Evolutionary conservation across 2,797 vertebrate species (phyloP).

Genomic region (Coluber constrictor): DNA sequence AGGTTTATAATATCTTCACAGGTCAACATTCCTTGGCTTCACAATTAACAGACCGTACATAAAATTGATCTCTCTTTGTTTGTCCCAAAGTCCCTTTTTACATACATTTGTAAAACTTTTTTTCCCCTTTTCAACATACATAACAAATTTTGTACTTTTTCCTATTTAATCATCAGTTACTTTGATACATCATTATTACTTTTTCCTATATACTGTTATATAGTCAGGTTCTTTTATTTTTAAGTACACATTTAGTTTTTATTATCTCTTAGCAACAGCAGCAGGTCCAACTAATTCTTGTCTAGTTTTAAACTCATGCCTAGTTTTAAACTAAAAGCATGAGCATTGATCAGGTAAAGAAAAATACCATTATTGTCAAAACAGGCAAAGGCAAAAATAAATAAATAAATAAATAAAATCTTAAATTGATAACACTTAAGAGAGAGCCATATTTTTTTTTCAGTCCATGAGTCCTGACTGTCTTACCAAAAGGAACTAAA

Average conservation of each 20-base stretch:
- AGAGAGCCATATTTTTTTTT: not conserved
- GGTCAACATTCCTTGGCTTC: not conserved
- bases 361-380: not conserved
- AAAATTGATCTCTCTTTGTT: not conserved
- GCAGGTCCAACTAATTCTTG: not conserved
- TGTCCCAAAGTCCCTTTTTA: not conserved
- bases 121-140: not conserved
- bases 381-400: not conserved
- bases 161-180: not conserved
- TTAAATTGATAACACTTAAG: not conserved
- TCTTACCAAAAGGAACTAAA: not conserved
- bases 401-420: not conserved
- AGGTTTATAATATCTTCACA: not conserved
- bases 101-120: not conserved
- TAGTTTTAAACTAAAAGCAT: too few relatives aligned
- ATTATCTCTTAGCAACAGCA: constrained; percentile 14
- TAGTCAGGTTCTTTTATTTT: not conserved
- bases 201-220: not conserved
- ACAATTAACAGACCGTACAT: not conserved
- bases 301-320: not conserved
- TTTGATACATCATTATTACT: not conserved
- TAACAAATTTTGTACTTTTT: not conserved
- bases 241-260: constrained; percentile 1
- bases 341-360: not conserved
- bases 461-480: not conserved